Conservation (phyloP, 53 echinoderm and acorn worm species). For the Henricia sp. region DNA sequence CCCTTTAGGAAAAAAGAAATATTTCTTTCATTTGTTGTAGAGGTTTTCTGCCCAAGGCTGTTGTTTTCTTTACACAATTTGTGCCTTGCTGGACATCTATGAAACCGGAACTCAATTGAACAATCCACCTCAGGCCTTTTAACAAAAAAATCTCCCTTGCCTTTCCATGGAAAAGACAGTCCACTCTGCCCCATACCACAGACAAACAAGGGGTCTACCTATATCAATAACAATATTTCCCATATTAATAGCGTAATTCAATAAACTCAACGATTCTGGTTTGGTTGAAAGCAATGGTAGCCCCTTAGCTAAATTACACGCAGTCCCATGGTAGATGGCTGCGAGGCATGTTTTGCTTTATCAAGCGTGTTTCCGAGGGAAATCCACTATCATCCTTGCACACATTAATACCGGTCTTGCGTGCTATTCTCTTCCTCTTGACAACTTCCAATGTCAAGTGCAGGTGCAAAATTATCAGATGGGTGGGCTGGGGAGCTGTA, state of each 20-base stretch:
- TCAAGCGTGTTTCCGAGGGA: slow-evolving; percentile 52
- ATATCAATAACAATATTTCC: slow-evolving; percentile 50
- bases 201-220: background rate
- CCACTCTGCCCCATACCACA: background rate
- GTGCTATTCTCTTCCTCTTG: background rate
- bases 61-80: slow-evolving; percentile 23
- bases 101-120: slow-evolving; percentile 26
- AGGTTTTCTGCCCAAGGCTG: background rate
- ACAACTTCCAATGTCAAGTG: slow-evolving; percentile 40
- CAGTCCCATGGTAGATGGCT: slow-evolving; percentile 10
- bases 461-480: slow-evolving; percentile 44
- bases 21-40: background rate
- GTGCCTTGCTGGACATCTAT: slow-evolving; percentile 4
- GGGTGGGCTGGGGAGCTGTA: background rate
- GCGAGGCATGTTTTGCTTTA: slow-evolving; percentile 31
- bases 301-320: slow-evolving; percentile 32
- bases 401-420: background rate
- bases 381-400: background rate
- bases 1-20: slow-evolving; percentile 1
- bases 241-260: slow-evolving; percentile 41
- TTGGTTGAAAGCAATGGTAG: slow-evolving; percentile 55
- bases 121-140: background rate
- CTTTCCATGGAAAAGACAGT: background rate
- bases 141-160: slow-evolving; percentile 1
- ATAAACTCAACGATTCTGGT: slow-evolving; percentile 39